Conservation (phyloP, 2,888 invertebrate genomes). For the Halictus ligatus region DNA sequence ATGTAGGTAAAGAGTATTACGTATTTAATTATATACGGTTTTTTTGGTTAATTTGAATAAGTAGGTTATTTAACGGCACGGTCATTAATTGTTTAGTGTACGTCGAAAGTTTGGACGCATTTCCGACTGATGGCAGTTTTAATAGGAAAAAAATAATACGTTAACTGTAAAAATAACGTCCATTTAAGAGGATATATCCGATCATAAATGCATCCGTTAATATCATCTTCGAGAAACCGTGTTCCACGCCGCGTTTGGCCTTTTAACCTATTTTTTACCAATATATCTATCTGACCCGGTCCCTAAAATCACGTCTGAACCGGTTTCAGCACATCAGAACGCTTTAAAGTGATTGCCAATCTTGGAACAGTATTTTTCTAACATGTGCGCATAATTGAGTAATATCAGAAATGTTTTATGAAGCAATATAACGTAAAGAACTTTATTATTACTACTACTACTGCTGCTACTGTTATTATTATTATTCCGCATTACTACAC, state of each 20-base stretch:
- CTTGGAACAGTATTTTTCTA: constrained; percentile 7
- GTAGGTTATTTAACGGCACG: background rate
- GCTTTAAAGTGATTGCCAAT: constrained; percentile 6
- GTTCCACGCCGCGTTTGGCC: background rate
- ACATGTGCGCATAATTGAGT: background rate
- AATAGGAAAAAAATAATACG: background rate
- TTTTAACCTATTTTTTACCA: constrained; percentile 35
- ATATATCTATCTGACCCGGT: constrained; percentile 23
- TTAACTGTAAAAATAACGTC: background rate
- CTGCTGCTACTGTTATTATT: background rate
- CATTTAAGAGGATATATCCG: background rate
- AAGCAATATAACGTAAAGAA: background rate
- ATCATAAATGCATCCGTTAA: constrained; percentile 1
- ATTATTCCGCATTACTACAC: background rate
- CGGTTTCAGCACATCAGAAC: constrained; percentile 9
- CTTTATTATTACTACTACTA: background rate
- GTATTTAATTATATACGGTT: background rate
- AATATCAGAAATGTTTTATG: background rate
- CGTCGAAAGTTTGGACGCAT: background rate
- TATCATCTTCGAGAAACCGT: background rate
- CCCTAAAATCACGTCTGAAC: constrained; percentile 31
- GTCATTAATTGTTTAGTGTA: background rate
- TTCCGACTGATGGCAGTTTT: background rate
- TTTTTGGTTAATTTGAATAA: background rate
- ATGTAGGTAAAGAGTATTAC: background rate